Conservation (phyloP, 1,140 invertebrate species). For the Geopemphigus sp. region DNA sequence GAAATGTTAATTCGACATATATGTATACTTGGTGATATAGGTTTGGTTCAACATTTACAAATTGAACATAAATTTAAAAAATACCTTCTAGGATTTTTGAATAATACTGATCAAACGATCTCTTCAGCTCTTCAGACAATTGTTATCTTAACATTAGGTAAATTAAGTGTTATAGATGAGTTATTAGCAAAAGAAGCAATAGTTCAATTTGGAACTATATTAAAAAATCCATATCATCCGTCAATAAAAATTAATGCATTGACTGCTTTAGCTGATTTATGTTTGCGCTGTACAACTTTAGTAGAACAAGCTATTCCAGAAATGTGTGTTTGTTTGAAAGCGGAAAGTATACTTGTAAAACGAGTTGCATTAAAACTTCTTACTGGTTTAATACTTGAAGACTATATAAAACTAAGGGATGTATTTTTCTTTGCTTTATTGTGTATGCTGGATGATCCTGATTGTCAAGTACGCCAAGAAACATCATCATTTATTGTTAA, state of each 20-base stretch:
- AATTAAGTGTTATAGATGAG: conserved; percentile 45
- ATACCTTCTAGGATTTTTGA: conserved; percentile 7
- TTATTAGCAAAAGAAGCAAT: conserved; percentile 42
- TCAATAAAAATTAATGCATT: conserved; percentile 46
- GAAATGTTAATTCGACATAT: conserved; percentile 36
- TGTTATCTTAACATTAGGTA: conserved; percentile 36
- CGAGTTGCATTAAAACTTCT: conserved; percentile 34
- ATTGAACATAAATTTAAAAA: conserved; percentile 25
- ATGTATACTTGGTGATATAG: conserved; percentile 19
- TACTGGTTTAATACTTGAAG: conserved; percentile 33
- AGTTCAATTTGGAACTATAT: conserved; percentile 26
- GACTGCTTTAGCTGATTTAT: conserved; percentile 45
- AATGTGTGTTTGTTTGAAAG: conserved; percentile 45
- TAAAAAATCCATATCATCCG: conserved; percentile 35
- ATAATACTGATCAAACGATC: background rate
- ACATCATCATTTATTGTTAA: conserved; percentile 46
- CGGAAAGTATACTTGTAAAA: conserved; percentile 25
- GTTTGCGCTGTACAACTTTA: conserved; percentile 40
- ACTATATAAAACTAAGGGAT: conserved; percentile 39
- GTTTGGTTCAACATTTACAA: conserved; percentile 38
- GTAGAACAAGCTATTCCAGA: conserved; percentile 48
- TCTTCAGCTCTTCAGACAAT: conserved; percentile 25
- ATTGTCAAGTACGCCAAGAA: conserved; percentile 35
- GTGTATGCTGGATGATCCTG: conserved; percentile 36
- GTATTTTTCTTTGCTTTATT: conserved; percentile 38